A percentile compares a stretch with the other conserved stretches of the same genome.
phyloP scores from a whole-genome alignment of 2,113 vertebrate species.

The Hippopotamus amphibius region DNA sequence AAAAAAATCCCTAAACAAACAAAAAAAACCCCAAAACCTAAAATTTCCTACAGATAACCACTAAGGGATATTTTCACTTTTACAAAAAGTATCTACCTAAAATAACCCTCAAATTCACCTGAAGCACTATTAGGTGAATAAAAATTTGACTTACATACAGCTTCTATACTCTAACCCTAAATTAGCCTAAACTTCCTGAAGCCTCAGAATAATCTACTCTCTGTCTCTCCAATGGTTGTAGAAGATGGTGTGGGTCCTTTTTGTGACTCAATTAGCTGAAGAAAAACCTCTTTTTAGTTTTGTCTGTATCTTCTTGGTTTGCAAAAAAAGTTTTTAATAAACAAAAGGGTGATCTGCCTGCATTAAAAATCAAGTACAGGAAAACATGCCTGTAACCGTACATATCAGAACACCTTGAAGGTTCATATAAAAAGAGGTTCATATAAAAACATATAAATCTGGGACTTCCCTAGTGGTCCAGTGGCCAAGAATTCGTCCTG shows the following conservation, averaged over 20 bases:
- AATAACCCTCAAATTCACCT: not conserved
- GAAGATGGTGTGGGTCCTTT: not conserved
- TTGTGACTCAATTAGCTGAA: not conserved
- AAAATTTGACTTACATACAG: not conserved
- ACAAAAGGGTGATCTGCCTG: not conserved
- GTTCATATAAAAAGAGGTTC: not conserved
- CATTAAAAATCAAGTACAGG: not conserved
- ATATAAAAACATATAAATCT: no score
- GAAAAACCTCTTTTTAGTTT: not conserved
- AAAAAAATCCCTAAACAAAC: not conserved
- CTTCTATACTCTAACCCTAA: not conserved
- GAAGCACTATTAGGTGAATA: not conserved
- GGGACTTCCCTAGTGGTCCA: no score
- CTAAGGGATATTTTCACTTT: not conserved
- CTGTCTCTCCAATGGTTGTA: not conserved
- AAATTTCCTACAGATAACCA: slow-evolving; percentile 18
- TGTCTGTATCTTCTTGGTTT: not conserved
- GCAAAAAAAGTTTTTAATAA: not conserved
- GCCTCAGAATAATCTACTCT: not conserved
- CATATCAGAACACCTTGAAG: not conserved
- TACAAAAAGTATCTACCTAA: not conserved
- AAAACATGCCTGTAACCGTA: not conserved
- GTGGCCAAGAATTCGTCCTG: no score
- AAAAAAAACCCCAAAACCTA: not conserved
- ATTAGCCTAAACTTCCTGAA: not conserved